These are phyloP conservation scores for Orthosia incerta DNA, from an alignment of 2,888 invertebrate genomes.

Conservation along the genomic window DNA sequence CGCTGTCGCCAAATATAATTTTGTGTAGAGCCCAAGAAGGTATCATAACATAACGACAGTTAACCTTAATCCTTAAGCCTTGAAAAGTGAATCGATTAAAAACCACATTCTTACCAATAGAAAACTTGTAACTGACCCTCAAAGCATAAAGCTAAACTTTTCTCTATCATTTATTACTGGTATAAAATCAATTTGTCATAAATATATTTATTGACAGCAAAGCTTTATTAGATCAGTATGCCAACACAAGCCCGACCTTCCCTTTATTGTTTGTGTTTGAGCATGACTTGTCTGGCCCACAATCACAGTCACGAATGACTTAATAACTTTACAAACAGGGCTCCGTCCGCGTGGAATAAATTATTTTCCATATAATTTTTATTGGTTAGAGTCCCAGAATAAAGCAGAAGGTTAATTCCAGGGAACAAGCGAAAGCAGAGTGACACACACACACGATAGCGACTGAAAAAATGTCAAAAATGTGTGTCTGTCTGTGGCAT, in stretches of 20 bases:
- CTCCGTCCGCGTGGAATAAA: conserved; percentile 39
- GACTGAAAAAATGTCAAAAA: no score
- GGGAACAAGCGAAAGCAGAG: no score
- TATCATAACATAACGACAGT: no score
- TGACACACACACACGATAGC: no score
- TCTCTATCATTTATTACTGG: not conserved
- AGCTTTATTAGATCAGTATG: conserved; percentile 31
- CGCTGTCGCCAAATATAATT: no score
- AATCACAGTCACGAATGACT: conserved; percentile 48
- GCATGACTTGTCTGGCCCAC: conserved; percentile 33
- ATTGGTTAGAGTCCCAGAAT: conserved; percentile 1
- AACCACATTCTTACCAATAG: no score
- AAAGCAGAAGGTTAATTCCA: not conserved
- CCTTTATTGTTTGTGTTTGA: conserved; percentile 29
- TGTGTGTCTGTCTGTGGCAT: no score
- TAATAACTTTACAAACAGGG: conserved; percentile 37
- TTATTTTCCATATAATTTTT: conserved; percentile 36
- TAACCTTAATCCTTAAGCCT: no score
- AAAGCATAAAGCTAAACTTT: no score
- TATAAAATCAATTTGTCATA: not conserved
- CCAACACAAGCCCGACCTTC: conserved; percentile 21
- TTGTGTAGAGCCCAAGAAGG: no score
- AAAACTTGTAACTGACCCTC: no score
- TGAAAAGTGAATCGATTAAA: no score
- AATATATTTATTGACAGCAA: conserved; percentile 16